Evolutionary conservation across 1,140 invertebrate species (phyloP), one percentile per base, ranked within the genome.

Genomic region (Branchinecta lynchi): DNA sequence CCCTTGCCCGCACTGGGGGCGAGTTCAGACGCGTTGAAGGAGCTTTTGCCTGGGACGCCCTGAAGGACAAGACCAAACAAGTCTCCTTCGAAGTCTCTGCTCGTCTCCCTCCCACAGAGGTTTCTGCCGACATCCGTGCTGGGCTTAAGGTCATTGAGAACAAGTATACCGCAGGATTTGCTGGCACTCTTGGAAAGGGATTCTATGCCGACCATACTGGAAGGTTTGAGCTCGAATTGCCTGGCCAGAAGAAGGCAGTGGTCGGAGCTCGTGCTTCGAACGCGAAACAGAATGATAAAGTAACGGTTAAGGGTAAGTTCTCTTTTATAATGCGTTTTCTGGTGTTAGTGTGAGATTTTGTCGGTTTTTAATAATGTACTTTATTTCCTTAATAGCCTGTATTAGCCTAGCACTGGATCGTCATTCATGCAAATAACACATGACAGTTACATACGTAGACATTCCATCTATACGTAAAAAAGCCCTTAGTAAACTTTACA

Each of bases 11-110:
- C 12, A 60, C 51, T 15, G 51, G 51, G 2, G 51, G 51, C 17
- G 51, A 60, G 17, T 60, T 60, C 17, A 60, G 17, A 20, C 51
- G 51, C 17, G 12, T 60, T 15, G 51, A 60, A 60, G 51, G 12
- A 60, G 51, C 51, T 60, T 60, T 71, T 32, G 71, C 71, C 32
- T 71, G 71, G 71, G 71, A 71, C 46, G 67, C 68, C 44, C 60
- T 65, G 21, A 71, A 69, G 10, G 71, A 71, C 45, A 43, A 45
- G 10, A 66, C 65, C n/a, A 66, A 66, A 45, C 71, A 69, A 46
- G 20, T 71, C 32, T 67, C 51, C 17, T 20, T 66, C 12, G 71
- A 71, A 44, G 65, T 65, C n/a, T 21, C 70, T 12, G 44, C 66
- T n/a, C 66, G 45, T 43, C 5, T 70, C 7, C 66, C 70, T 8